A percentile compares a stretch with the other conserved stretches of the same genome.
phyloP scores from a whole-genome alignment of 2,113 vertebrate species.

The Monopterus albus region DNA sequence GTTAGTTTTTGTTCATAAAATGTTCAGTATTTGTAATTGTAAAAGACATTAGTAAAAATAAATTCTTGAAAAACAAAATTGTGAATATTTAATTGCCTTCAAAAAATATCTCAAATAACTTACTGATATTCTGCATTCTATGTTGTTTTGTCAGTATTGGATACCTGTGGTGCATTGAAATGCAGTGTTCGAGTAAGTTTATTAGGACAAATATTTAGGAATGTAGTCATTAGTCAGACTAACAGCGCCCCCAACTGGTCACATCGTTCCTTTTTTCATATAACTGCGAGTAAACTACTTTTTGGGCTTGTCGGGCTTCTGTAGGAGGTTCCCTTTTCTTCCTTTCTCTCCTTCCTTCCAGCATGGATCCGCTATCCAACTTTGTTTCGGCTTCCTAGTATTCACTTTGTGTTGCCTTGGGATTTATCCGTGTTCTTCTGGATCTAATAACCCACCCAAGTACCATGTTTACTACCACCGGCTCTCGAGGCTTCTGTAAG shows the following conservation, averaged over 20 bases:
- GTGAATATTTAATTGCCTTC: too few species aligned
- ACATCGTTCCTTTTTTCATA: fast-evolving
- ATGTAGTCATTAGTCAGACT: background rate
- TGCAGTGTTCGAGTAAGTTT: too few species aligned
- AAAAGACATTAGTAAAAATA: background rate
- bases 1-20: background rate
- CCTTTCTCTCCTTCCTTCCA: slow-evolving; percentile 23
- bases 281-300: fast-evolving
- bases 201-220: too few species aligned
- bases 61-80: background rate
- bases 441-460: background rate
- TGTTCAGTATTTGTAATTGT: background rate
- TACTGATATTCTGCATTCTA: too few species aligned
- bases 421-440: background rate
- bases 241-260: slow-evolving; percentile 46
- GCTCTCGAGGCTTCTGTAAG: slow-evolving; percentile 84
- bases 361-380: slow-evolving; percentile 67
- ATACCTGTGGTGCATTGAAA: too few species aligned
- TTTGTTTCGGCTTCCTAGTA: slow-evolving; percentile 57
- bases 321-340: slow-evolving; percentile 45
- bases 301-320: slow-evolving; percentile 43
- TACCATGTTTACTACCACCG: slow-evolving; percentile 83
- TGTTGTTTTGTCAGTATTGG: too few species aligned
- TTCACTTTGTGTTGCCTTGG: slow-evolving; percentile 24
- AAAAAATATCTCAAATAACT: too few species aligned